Percentiles rank a stretch among this genome's conserved stretches.
These are phyloP conservation scores for Sarcophaga caerulescens DNA, from an alignment of 2,888 invertebrate genomes.

Conservation along the genomic window DNA sequence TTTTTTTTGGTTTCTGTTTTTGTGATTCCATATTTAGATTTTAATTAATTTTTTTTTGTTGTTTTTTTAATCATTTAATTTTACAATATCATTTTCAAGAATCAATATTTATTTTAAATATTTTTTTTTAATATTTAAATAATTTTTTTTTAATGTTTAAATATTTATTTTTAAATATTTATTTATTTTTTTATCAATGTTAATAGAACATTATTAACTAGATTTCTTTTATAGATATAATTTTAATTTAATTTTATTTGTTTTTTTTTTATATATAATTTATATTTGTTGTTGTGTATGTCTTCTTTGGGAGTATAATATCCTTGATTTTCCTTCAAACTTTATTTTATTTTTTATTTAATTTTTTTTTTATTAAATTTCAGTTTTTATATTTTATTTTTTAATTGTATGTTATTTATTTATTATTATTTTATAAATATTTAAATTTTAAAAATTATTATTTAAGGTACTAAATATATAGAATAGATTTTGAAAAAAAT, in stretches of 20 bases:
- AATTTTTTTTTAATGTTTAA: not conserved
- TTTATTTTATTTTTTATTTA: not conserved
- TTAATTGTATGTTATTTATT: not conserved
- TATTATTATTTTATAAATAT: not conserved
- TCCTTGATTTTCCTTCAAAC: not conserved
- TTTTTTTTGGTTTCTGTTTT: constrained; percentile 8
- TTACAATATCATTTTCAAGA: constrained; percentile 58
- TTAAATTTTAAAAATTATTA: constrained; percentile 47
- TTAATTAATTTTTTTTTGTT: not conserved
- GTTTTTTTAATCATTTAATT: constrained; percentile 41
- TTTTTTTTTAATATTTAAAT: constrained; percentile 19
- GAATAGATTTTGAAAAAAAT: constrained; percentile 33
- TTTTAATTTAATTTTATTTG: constrained; percentile 9
- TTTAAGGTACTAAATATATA: constrained; percentile 61
- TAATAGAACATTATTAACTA: constrained; percentile 62
- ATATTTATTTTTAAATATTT: not conserved
- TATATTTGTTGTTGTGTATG: not conserved
- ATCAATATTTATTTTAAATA: constrained; percentile 27
- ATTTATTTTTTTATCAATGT: constrained; percentile 37
- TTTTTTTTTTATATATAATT: not conserved
- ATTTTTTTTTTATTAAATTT: not conserved
- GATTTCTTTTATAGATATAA: constrained; percentile 36
- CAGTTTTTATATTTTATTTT: constrained; percentile 28
- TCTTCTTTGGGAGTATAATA: not conserved
- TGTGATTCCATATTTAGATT: constrained; percentile 53